phyloP scores from a whole-genome alignment of 2,888 invertebrate genomes.

The Auanema sp. region DNA sequence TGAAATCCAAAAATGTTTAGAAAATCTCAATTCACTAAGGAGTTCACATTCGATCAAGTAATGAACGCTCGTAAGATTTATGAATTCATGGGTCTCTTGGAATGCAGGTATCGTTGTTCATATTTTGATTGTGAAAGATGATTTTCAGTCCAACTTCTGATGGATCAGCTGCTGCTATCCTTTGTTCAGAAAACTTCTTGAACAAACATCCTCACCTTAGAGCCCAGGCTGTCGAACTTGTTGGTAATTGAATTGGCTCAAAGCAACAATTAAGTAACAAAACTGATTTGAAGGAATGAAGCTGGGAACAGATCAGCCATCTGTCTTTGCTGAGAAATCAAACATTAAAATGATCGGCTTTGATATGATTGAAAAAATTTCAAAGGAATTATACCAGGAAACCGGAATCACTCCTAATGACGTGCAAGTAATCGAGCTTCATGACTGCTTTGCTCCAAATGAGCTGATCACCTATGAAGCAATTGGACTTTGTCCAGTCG shows the following conservation, averaged over 20 bases:
- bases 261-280: neutral
- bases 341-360: slow-evolving; percentile 71
- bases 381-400: slow-evolving; percentile 77
- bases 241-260: slow-evolving; percentile 68
- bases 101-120: slow-evolving; percentile 76
- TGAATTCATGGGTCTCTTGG: slow-evolving; percentile 89
- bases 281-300: slow-evolving; percentile 74
- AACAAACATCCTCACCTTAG: slow-evolving; percentile 76
- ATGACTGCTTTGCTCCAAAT: slow-evolving; percentile 97
- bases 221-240: slow-evolving; percentile 86
- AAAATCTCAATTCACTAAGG: slow-evolving; percentile 88
- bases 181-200: slow-evolving; percentile 90
- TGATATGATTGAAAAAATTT: slow-evolving; percentile 64
- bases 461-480: slow-evolving; percentile 97
- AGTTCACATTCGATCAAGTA: slow-evolving; percentile 87
- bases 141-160: slow-evolving; percentile 83
- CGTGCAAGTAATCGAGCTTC: slow-evolving; percentile 77
- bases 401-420: slow-evolving; percentile 69
- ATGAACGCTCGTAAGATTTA: slow-evolving; percentile 83
- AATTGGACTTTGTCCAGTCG: slow-evolving; percentile 78
- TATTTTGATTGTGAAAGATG: neutral
- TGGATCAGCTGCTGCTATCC: slow-evolving; percentile 89
- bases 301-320: slow-evolving; percentile 88
- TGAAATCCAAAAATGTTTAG: slow-evolving; percentile 65
- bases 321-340: slow-evolving; percentile 81